Evolutionary conservation across 2,888 invertebrate species (phyloP), one percentile per base, ranked within the genome.

Genomic region (Nematopogon swammerdamellus): DNA sequence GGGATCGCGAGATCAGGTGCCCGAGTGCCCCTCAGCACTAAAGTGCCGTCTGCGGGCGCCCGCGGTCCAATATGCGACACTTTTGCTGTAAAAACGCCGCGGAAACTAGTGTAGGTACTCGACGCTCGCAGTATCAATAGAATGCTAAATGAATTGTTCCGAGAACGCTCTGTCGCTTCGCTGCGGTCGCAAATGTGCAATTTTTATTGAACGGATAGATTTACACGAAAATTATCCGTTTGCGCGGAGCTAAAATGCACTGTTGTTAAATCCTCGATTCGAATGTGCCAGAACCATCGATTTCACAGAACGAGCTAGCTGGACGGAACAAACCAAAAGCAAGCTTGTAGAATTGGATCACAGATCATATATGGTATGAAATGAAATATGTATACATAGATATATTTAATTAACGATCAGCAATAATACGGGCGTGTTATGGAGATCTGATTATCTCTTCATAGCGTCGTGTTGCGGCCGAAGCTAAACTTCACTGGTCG

Each of bases 41-140:
- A n/a, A 46, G 45, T 19, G 17, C 19, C 70, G 67, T 63, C 61
- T 63, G 63, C 64, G 60, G n/a, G 62, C 59, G 55, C 59, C 58
- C 62, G 64, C 36, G 11, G 8, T 3, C 64, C 68, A 66, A 70
- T 71, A 67, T 68, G 69, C 68, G 68, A 70, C 68, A 67, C 67
- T 68, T 68, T 64, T 64, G 64, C 63, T n/a, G 64, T 63, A 8
- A 14, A n/a, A 36, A 36, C 36, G 36, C 36, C 11, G 36, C 4
- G 36, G n/a, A 36, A 36, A 36, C 36, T 36, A 36, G 36, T 36
- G 11, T 14, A 36, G 11, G n/a, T n/a, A n/a, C n/a, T 36, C 11
- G 8, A 14, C 3, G 36, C 36, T 14, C 36, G 14, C 11, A 36
- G 36, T 14, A 14, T 14, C 36, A 14, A 36, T 36, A 36, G 36